These are phyloP conservation scores for Acanthopagrus latus DNA, from an alignment of 2,797 vertebrate genomes.

Conservation along the genomic window DNA sequence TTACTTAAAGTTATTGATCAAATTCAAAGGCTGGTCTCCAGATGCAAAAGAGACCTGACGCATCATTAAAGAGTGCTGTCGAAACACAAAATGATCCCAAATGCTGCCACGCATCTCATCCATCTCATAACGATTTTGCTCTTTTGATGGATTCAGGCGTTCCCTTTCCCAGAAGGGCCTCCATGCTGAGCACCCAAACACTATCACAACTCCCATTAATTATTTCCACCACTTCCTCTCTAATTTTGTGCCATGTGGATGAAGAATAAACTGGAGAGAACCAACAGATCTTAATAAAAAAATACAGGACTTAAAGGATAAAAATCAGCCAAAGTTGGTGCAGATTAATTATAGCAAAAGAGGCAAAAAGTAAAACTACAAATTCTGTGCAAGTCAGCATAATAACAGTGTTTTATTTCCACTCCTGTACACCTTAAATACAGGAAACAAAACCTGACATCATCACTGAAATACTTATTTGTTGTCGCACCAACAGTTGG, in stretches of 20 bases:
- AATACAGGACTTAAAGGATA: background rate
- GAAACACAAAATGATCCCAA: conserved; percentile 3
- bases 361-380: background rate
- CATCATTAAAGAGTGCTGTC: background rate
- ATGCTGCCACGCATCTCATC: conserved; percentile 10
- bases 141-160: conserved; percentile 24
- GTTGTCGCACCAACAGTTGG: background rate
- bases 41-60: background rate
- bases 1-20: background rate
- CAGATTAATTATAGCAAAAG: background rate
- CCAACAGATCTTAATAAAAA: background rate
- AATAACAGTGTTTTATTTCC: background rate
- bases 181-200: conserved; percentile 20
- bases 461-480: background rate
- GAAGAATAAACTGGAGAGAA: background rate
- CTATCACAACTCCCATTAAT: conserved; percentile 10
- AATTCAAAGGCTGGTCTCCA: background rate
- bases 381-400: background rate
- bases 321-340: background rate
- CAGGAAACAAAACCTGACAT: background rate
- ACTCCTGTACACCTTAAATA: too few species aligned
- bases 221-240: background rate
- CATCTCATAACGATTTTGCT: conserved; percentile 28
- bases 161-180: conserved; percentile 13
- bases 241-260: background rate